These are phyloP conservation scores for Bos taurus DNA, from an alignment of 2,113 vertebrate genomes.

Conservation along the genomic window DNA sequence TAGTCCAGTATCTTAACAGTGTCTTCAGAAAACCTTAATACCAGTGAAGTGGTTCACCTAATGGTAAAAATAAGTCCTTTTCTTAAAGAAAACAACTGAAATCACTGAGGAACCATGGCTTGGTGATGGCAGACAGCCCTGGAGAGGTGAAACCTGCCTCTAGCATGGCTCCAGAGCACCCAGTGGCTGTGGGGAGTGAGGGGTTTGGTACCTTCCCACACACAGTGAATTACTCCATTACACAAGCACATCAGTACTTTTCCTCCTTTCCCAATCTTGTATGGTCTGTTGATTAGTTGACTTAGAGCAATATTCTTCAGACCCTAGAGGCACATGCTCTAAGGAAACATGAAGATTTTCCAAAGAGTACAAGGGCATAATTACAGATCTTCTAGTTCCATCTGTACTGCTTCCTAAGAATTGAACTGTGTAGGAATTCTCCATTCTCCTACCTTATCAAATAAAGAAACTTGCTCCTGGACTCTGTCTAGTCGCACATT, in stretches of 20 bases:
- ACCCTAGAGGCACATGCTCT: not conserved
- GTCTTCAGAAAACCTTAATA: not conserved
- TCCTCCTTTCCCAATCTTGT: not conserved
- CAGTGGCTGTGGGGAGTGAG: fast-evolving
- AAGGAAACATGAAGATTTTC: not conserved
- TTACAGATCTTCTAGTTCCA: not conserved
- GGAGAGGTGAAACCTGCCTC: not conserved
- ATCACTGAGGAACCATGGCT: not conserved
- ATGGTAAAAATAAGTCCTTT: not conserved
- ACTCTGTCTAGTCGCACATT: not conserved
- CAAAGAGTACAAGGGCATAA: not conserved
- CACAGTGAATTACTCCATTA: not conserved
- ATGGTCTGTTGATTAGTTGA: not conserved
- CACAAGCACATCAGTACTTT: not conserved
- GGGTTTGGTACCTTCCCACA: not conserved
- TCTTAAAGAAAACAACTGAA: not conserved
- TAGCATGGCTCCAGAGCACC: not conserved
- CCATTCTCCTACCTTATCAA: not conserved
- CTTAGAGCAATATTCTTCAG: not conserved
- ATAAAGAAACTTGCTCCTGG: not conserved
- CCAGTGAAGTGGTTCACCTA: not conserved
- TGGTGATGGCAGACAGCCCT: not conserved
- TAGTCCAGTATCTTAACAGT: not conserved
- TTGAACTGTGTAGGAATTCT: not conserved
- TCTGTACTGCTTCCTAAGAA: not conserved